These are phyloP conservation scores for Poecilia velifera DNA, from an alignment of 2,797 vertebrate species.

Conservation along the genomic window DNA sequence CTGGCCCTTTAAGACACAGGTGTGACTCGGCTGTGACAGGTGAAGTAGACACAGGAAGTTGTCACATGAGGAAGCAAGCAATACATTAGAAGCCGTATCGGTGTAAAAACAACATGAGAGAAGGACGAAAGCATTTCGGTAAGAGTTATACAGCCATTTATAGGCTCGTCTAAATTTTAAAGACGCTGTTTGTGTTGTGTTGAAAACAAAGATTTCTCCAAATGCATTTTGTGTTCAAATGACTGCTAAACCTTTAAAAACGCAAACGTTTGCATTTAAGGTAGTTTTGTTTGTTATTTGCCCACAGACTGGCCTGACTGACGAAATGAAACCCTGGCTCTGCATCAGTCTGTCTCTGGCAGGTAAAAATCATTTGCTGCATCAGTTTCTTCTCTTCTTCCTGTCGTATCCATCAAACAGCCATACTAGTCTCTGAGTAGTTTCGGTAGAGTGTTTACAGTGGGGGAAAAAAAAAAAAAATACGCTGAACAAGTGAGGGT, in stretches of 20 bases:
- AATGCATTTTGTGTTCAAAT: neutral
- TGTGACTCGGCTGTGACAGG: constrained; percentile 45
- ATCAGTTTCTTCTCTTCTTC: constrained; percentile 4
- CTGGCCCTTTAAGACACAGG: constrained; percentile 74
- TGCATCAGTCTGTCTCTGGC: constrained; percentile 60
- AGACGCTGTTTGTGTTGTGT: neutral
- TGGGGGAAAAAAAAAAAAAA: neutral
- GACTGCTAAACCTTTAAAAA: neutral
- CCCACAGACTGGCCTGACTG: constrained; percentile 68
- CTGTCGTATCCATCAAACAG: constrained; percentile 5
- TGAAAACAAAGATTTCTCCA: neutral
- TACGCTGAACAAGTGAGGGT: constrained; percentile 6
- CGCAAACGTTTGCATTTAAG: neutral
- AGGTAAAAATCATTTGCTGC: constrained; percentile 67
- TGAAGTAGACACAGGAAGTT: constrained; percentile 55
- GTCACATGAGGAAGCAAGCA: neutral
- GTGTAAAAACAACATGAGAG: constrained; percentile 37
- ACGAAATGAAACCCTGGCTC: constrained; percentile 73
- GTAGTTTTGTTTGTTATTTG: constrained; percentile 3
- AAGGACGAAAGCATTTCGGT: constrained; percentile 39
- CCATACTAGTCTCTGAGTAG: neutral
- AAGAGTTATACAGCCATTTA: constrained; percentile 26
- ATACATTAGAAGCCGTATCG: neutral
- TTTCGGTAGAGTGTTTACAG: constrained; percentile 20
- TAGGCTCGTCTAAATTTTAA: neutral